Percentiles rank a stretch among this genome's conserved stretches.
These are phyloP conservation scores for Nymphicus hollandicus DNA, from an alignment of 2,113 vertebrate species.

Conservation along the genomic window DNA sequence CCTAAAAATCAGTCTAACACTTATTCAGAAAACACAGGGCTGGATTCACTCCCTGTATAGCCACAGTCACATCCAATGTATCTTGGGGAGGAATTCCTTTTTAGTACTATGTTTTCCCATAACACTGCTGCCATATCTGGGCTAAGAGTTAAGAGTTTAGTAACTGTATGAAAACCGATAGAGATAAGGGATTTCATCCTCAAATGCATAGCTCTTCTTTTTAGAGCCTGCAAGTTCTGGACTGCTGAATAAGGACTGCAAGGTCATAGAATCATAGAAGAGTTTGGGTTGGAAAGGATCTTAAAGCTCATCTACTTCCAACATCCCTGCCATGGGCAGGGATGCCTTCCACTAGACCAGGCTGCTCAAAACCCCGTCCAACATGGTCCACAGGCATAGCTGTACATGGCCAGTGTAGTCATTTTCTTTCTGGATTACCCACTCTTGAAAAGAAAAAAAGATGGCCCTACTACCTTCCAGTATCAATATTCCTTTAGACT, in stretches of 20 bases:
- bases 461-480: background rate
- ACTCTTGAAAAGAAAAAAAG: background rate
- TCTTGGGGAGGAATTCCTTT: background rate
- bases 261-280: background rate
- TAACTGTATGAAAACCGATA: rapidly evolving
- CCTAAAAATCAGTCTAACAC: background rate
- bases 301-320: background rate
- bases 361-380: background rate
- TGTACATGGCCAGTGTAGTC: background rate
- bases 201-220: background rate
- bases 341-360: background rate
- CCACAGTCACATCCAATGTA: background rate
- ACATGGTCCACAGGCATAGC: background rate
- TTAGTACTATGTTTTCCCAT: background rate
- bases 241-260: background rate
- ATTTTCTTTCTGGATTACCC: background rate
- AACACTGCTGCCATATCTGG: background rate
- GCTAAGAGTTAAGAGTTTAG: background rate
- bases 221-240: background rate
- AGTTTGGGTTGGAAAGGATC: background rate
- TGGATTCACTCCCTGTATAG: background rate
- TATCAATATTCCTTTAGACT: background rate
- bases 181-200: background rate
- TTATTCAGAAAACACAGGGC: background rate
- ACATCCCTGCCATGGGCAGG: background rate